These are phyloP conservation scores for Andrena fulva DNA, from an alignment of 2,888 invertebrate genomes.

Conservation along the genomic window DNA sequence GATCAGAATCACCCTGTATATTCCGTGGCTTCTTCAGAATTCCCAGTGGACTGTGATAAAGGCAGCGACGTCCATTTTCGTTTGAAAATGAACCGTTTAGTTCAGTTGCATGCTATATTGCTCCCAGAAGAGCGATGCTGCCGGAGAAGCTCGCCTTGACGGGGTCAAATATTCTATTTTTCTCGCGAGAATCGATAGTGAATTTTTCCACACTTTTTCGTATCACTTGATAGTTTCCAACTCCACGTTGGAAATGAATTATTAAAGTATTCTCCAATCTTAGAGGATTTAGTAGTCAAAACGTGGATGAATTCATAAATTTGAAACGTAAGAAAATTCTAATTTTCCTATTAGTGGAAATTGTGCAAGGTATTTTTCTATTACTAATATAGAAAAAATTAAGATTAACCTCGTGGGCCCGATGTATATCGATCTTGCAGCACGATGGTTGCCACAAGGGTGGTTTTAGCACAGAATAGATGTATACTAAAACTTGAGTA, in stretches of 20 bases:
- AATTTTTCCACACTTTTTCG: conserved; percentile 6
- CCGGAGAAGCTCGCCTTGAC: conserved; percentile 21
- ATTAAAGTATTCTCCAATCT: too few relatives aligned
- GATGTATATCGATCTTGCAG: too few relatives aligned
- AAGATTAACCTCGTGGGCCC: too few relatives aligned
- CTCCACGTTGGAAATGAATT: background rate
- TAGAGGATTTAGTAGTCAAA: too few relatives aligned
- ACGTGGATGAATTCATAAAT: too few relatives aligned
- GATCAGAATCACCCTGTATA: background rate
- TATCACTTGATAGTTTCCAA: background rate
- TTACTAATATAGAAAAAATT: too few relatives aligned
- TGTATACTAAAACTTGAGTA: too few relatives aligned
- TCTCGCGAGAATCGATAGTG: background rate
- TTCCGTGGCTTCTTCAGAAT: conserved; percentile 3
- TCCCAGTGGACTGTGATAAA: conserved; percentile 40
- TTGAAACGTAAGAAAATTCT: too few relatives aligned
- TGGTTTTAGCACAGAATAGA: too few relatives aligned
- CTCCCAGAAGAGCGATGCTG: conserved; percentile 33
- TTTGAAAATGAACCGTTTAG: conserved; percentile 43
- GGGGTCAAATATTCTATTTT: conserved; percentile 25
- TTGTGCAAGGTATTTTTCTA: too few relatives aligned
- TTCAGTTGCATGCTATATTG: conserved; percentile 30
- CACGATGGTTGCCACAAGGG: too few relatives aligned
- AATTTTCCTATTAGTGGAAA: too few relatives aligned
- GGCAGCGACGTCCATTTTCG: conserved; percentile 13